phyloP scores from a whole-genome alignment of 1,140 invertebrate genomes.

The Scaptomyza pallida region DNA sequence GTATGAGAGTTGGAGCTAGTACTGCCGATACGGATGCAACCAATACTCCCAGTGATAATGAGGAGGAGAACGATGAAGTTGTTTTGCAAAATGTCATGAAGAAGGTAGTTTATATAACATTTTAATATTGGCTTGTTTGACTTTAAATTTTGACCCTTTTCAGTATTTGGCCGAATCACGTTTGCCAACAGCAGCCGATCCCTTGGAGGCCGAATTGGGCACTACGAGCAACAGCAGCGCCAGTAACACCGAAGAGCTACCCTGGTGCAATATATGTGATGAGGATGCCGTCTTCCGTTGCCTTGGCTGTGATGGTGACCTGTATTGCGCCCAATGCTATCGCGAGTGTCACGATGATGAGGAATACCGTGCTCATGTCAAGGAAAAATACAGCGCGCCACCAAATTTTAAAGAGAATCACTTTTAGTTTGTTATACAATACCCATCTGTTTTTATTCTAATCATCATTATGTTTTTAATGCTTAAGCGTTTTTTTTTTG shows the following conservation, averaged over 20 bases:
- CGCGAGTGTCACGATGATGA: conserved; percentile 85
- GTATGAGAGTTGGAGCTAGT: background rate
- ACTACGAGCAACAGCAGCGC: background rate
- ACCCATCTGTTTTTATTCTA: conserved; percentile 3
- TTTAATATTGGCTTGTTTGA: no score
- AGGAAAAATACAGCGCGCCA: conserved; percentile 60
- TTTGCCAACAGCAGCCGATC: conserved; percentile 57
- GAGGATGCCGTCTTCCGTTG: conserved; percentile 89
- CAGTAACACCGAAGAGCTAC: conserved; percentile 86
- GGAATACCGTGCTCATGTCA: conserved; percentile 74
- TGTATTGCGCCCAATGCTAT: conserved; percentile 89
- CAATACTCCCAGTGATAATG: conserved; percentile 82
- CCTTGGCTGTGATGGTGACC: conserved; percentile 88
- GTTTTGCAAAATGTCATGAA: conserved; percentile 82
- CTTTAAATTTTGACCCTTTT: no score
- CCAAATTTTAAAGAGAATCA: conserved; percentile 80
- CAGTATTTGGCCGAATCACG: conserved; percentile 74
- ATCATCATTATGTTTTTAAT: conserved; percentile 7
- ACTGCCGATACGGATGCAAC: conserved; percentile 37
- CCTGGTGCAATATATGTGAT: conserved; percentile 91
- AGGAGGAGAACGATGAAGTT: conserved; percentile 83
- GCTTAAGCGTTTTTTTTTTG: conserved; percentile 1
- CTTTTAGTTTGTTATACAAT: conserved; percentile 46
- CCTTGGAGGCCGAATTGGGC: conserved; percentile 62
- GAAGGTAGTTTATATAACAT: no score